Conservation (phyloP, 2,888 invertebrate genomes). For the Dasypogon diadema region DNA sequence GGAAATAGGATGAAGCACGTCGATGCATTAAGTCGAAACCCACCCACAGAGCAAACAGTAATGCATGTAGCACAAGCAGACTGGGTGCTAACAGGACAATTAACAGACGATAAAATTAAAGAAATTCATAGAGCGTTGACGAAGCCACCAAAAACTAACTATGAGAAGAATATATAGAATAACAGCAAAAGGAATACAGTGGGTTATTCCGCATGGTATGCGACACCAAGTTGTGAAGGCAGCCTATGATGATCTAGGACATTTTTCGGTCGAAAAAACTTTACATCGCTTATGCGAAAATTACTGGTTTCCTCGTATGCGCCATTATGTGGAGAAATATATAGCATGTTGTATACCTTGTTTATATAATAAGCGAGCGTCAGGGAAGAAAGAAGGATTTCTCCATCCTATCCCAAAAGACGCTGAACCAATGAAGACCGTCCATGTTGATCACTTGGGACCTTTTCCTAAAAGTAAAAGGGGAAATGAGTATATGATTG, state of each 20-base stretch:
- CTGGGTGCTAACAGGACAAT: constrained; percentile 32
- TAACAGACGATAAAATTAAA: background rate
- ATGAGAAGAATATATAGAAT: background rate
- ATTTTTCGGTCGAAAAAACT: constrained; percentile 17
- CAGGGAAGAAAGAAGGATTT: background rate
- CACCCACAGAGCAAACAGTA: background rate
- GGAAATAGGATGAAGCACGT: constrained; percentile 32
- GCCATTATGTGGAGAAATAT: background rate
- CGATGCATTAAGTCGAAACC: background rate
- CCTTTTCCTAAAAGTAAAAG: background rate
- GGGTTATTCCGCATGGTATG: constrained; percentile 54
- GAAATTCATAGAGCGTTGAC: background rate
- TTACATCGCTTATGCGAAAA: background rate
- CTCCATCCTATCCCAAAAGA: background rate
- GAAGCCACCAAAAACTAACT: background rate
- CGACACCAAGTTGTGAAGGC: constrained; percentile 53
- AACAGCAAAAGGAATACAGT: constrained; percentile 20
- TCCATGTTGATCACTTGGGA: constrained; percentile 30
- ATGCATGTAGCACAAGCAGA: constrained; percentile 11
- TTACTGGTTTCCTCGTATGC: constrained; percentile 8
- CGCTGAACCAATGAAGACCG: background rate
- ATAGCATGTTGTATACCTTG: background rate
- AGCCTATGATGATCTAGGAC: constrained; percentile 26
- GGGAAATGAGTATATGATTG: constrained; percentile 2
- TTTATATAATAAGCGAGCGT: background rate